These are phyloP conservation scores for Cephalotes varians DNA, from an alignment of 2,888 invertebrate genomes.

Conservation along the genomic window DNA sequence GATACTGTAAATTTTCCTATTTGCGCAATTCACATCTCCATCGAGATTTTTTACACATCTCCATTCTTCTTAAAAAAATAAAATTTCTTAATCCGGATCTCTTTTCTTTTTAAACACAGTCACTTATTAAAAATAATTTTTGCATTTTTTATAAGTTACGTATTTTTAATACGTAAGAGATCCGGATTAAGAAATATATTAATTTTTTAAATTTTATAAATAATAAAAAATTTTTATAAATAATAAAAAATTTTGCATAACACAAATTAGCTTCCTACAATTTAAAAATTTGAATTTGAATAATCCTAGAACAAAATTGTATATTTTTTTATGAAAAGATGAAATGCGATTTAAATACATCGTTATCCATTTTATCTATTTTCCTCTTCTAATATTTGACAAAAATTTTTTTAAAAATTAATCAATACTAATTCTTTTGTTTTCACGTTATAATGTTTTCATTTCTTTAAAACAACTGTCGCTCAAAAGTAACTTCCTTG, in stretches of 20 bases:
- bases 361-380: background rate
- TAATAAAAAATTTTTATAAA: too few relatives aligned
- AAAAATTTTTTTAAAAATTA: background rate
- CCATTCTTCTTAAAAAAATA: background rate
- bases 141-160: background rate
- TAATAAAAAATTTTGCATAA: background rate
- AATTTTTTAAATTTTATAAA: too few relatives aligned
- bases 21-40: background rate
- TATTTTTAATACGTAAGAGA: too few relatives aligned
- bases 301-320: background rate
- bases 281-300: background rate
- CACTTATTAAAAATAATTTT: background rate
- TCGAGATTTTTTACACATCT: too few relatives aligned
- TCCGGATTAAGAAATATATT: too few relatives aligned
- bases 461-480: background rate
- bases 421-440: background rate
- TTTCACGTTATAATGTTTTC: background rate
- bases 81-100: constrained; percentile 17
- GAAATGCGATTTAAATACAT: too few relatives aligned
- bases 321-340: background rate
- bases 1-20: background rate
- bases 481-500: background rate
- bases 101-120: background rate
- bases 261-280: background rate
- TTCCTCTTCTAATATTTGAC: background rate